A percentile compares a stretch with the other conserved stretches of the same genome.
phyloP scores from a whole-genome alignment of 2,888 invertebrate genomes.

The Apotomis betuletana region DNA sequence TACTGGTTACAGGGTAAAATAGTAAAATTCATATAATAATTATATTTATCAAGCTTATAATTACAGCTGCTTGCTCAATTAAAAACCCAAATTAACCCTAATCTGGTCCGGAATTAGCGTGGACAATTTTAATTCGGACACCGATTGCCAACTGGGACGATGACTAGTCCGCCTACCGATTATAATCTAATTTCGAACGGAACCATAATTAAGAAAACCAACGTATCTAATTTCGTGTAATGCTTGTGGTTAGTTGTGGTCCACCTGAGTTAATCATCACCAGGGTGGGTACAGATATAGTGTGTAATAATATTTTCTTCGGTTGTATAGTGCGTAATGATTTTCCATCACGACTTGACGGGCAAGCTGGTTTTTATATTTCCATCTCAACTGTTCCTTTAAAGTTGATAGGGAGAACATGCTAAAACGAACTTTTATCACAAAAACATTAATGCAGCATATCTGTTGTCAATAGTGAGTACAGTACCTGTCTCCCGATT shows the following conservation, averaged over 20 bases:
- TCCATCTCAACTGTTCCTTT: too few species aligned
- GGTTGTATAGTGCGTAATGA: too few species aligned
- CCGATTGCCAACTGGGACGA: constrained; percentile 32
- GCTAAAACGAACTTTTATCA: too few species aligned
- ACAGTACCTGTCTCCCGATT: too few species aligned
- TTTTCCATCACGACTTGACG: too few species aligned
- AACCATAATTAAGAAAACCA: constrained; percentile 7
- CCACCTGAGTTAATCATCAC: too few species aligned
- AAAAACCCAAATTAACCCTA: constrained; percentile 36
- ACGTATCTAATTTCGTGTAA: background rate
- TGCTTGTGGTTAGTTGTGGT: background rate
- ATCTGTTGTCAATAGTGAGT: too few species aligned
- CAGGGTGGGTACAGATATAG: too few species aligned
- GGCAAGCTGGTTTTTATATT: too few species aligned
- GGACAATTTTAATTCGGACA: constrained; percentile 38
- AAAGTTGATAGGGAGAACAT: too few species aligned
- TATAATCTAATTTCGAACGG: constrained; percentile 34
- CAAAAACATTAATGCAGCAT: too few species aligned
- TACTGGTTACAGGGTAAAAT: background rate
- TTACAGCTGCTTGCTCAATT: constrained; percentile 23
- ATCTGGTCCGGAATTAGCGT: constrained; percentile 35
- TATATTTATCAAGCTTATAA: constrained; percentile 23
- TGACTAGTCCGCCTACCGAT: constrained; percentile 15
- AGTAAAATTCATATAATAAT: constrained; percentile 6
- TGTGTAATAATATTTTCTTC: too few species aligned